Evolutionary conservation across 1,140 invertebrate genomes (phyloP).

Genomic region (Melanaphis sacchari): DNA sequence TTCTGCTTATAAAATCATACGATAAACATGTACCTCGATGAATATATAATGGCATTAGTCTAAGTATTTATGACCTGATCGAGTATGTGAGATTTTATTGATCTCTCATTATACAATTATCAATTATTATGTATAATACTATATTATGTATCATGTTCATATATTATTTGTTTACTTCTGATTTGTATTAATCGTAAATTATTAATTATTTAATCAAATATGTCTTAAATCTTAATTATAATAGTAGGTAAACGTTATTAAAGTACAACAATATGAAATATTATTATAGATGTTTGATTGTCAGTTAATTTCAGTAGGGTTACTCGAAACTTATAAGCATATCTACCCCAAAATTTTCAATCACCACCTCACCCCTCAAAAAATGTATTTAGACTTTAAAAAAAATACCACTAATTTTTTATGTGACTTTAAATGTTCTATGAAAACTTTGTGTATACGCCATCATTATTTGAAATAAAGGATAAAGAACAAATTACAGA

Average conservation of each 20-base stretch:
- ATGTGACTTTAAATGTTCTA: background rate
- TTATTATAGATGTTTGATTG: background rate
- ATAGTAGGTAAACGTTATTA: background rate
- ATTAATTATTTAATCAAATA: background rate
- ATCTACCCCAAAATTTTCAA: background rate
- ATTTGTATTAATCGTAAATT: background rate
- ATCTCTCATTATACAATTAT: background rate
- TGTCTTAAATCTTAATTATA: background rate
- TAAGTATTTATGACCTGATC: background rate
- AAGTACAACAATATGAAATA: background rate
- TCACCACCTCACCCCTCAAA: background rate
- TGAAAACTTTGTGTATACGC: background rate
- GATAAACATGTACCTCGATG: background rate
- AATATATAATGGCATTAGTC: background rate
- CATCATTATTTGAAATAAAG: background rate
- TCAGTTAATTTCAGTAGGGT: background rate
- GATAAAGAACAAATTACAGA: too few species aligned
- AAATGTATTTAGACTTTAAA: background rate
- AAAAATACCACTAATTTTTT: background rate
- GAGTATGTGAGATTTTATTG: background rate
- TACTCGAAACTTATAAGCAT: background rate
- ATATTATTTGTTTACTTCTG: background rate
- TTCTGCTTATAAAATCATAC: background rate
- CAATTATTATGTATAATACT: background rate
- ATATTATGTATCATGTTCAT: background rate